These are phyloP conservation scores for Trichomalopsis sarcophagae DNA, from an alignment of 1,140 invertebrate genomes.

Conservation along the genomic window DNA sequence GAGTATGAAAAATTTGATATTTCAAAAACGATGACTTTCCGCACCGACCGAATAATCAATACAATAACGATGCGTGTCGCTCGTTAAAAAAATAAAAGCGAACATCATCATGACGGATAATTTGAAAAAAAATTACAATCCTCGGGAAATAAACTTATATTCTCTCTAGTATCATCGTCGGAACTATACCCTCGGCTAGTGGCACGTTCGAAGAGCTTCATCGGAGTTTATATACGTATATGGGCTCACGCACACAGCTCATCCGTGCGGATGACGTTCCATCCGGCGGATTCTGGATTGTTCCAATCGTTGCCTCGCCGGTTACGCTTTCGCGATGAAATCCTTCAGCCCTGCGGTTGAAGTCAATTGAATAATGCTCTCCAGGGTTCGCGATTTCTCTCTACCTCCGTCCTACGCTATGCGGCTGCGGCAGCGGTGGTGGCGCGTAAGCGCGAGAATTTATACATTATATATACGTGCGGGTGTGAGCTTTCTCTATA, in stretches of 20 bases:
- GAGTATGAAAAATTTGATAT: no score
- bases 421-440: background rate
- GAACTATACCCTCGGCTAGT: background rate
- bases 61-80: no score
- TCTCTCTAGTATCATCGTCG: background rate
- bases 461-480: conserved; percentile 5
- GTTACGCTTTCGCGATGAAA: conserved; percentile 21
- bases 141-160: no score
- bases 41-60: no score
- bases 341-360: conserved; percentile 32
- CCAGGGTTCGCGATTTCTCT: background rate
- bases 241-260: background rate
- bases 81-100: no score
- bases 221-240: background rate
- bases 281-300: conserved; percentile 47
- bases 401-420: background rate
- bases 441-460: background rate
- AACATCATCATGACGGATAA: no score
- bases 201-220: conserved; percentile 31
- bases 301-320: conserved; percentile 43
- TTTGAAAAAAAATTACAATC: no score
- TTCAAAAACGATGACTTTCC: no score
- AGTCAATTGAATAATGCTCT: conserved; percentile 45
- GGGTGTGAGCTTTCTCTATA: background rate
- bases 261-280: conserved; percentile 46